Percentiles rank a stretch among this genome's conserved stretches.
These are phyloP conservation scores for Brachyhypopomus occidentalis DNA, from an alignment of 2,113 vertebrate species.

Conservation along the genomic window DNA sequence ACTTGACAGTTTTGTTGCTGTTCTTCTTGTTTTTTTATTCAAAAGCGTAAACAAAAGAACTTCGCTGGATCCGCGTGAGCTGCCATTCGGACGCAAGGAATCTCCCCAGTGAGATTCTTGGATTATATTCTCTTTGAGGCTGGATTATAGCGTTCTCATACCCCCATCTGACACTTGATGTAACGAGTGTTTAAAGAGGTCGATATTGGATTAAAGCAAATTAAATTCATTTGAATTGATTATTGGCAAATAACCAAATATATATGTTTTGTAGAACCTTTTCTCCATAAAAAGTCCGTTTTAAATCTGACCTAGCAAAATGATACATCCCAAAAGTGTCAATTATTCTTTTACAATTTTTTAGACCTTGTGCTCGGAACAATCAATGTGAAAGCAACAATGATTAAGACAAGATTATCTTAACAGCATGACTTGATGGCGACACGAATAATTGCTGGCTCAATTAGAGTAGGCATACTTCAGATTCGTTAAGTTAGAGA, in stretches of 20 bases:
- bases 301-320: too few relatives aligned
- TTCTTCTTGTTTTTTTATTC: too few relatives aligned
- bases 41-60: background rate
- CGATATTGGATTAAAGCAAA: background rate
- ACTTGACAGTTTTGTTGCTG: background rate
- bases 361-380: background rate
- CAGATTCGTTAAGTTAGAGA: background rate
- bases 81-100: background rate
- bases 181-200: conserved; percentile 2
- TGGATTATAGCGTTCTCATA: conserved; percentile 62
- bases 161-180: conserved; percentile 22
- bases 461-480: too few relatives aligned
- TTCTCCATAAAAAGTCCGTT: too few relatives aligned
- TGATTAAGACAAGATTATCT: background rate
- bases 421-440: background rate
- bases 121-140: conserved; percentile 65
- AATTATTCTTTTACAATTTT: background rate
- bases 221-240: too few relatives aligned
- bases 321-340: too few relatives aligned
- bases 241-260: background rate
- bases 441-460: background rate
- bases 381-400: background rate
- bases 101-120: conserved; percentile 3
- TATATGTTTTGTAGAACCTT: background rate
- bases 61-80: background rate